A percentile compares a stretch with the other conserved stretches of the same genome.
Evolutionary conservation across 2,113 vertebrate species (phyloP).

Genomic region (Sardina pilchardus): DNA sequence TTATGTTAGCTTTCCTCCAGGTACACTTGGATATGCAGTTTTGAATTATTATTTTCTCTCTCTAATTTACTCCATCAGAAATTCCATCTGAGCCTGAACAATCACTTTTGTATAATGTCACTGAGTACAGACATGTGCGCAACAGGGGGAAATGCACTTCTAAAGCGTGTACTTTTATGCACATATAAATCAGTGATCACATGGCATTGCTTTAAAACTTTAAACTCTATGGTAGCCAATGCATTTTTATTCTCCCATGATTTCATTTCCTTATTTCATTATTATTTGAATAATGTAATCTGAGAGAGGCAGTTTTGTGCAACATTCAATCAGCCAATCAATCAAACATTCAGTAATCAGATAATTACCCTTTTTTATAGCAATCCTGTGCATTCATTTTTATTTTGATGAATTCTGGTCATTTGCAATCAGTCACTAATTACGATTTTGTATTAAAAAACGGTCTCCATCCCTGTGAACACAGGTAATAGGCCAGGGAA

Average conservation of each 20-base stretch:
- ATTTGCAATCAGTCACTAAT: neutral
- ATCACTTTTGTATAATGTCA: neutral
- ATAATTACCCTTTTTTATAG: neutral
- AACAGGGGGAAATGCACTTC: neutral
- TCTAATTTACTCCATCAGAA: neutral
- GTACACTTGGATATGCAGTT: neutral
- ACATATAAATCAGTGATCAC: neutral
- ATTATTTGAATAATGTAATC: neutral
- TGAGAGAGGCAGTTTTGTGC: neutral
- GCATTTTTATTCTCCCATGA: neutral
- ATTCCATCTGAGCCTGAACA: neutral
- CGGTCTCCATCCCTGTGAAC: neutral
- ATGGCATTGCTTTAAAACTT: neutral
- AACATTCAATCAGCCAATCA: neutral
- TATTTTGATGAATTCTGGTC: neutral
- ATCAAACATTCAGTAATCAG: neutral
- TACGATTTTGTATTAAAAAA: neutral
- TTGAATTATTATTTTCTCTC: neutral
- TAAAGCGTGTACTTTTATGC: neutral
- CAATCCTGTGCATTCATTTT: neutral
- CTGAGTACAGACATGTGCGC: neutral
- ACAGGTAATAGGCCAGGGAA: neutral
- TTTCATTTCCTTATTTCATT: neutral
- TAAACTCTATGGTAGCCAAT: neutral
- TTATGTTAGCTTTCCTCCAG: neutral